Evolutionary conservation across 2,888 invertebrate genomes (phyloP).

Genomic region (Yponomeuta sedellus): DNA sequence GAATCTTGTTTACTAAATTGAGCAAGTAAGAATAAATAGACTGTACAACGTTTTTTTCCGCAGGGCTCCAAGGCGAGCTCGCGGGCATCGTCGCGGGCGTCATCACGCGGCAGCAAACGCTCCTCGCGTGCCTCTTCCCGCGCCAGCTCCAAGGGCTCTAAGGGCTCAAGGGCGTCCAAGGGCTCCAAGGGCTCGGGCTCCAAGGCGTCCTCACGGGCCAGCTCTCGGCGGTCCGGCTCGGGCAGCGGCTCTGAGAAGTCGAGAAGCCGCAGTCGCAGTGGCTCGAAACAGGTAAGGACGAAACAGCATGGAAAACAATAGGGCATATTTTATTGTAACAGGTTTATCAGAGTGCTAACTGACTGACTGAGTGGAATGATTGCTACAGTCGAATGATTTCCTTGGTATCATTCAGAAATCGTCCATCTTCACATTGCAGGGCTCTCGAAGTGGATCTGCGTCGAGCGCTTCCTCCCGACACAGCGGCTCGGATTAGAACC

Average conservation of each 20-base stretch:
- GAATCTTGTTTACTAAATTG: too few relatives aligned
- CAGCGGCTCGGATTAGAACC: slow-evolving; percentile 55
- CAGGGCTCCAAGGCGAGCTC: slow-evolving; percentile 57
- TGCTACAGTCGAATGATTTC: too few relatives aligned
- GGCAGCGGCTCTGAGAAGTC: slow-evolving; percentile 13
- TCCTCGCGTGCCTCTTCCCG: slow-evolving; percentile 39
- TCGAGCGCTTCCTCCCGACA: slow-evolving; percentile 61
- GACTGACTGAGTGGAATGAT: neutral
- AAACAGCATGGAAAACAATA: too few relatives aligned
- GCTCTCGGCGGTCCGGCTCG: slow-evolving; percentile 24
- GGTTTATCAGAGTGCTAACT: too few relatives aligned
- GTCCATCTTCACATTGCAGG: slow-evolving; percentile 36
- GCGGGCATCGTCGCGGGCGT: slow-evolving; percentile 53
- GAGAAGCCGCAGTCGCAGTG: slow-evolving; percentile 6
- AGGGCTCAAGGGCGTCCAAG: slow-evolving; percentile 48
- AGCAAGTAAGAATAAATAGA: too few relatives aligned
- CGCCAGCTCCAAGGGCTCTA: slow-evolving; percentile 45
- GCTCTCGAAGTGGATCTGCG: slow-evolving; percentile 64
- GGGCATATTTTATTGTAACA: too few relatives aligned
- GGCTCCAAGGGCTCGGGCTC: slow-evolving; percentile 32
- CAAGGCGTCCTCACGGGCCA: slow-evolving; percentile 45
- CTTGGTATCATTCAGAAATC: too few relatives aligned
- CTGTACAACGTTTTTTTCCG: neutral
- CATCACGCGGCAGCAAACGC: slow-evolving; percentile 36
- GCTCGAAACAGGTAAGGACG: neutral